Percentiles rank a stretch among this genome's conserved stretches.
Conservation (phyloP, 2,888 invertebrate species). For the Protodeltote pygarga region DNA sequence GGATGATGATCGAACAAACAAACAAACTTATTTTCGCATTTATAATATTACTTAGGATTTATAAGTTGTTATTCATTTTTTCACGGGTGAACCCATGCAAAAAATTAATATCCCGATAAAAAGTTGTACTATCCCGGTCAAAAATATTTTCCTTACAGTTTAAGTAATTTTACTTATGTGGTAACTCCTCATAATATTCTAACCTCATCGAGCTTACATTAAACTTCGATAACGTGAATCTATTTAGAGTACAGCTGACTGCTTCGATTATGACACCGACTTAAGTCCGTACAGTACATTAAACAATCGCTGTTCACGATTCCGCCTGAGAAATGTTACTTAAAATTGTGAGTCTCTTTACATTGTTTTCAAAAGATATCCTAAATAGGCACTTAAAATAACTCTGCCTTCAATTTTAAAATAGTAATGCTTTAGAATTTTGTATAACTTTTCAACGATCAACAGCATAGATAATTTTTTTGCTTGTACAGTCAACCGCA, state of each 20-base stretch:
- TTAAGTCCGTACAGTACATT: conserved; percentile 75
- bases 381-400: conserved; percentile 37
- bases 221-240: conserved; percentile 60
- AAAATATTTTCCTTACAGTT: too few relatives aligned
- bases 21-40: too few relatives aligned
- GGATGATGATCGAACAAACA: too few relatives aligned
- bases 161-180: neutral
- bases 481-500: too few relatives aligned
- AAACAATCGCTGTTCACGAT: conserved; percentile 63
- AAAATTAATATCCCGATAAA: too few relatives aligned
- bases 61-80: too few relatives aligned
- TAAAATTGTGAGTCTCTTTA: conserved; percentile 46
- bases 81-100: too few relatives aligned
- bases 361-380: conserved; percentile 44
- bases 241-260: conserved; percentile 68
- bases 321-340: conserved; percentile 49
- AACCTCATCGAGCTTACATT: conserved; percentile 49
- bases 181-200: conserved; percentile 19
- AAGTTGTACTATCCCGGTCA: too few relatives aligned
- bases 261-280: conserved; percentile 72
- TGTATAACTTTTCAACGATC: conserved; percentile 26
- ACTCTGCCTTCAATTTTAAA: too few relatives aligned
- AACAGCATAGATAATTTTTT: too few relatives aligned
- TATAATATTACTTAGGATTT: too few relatives aligned
- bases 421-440: conserved; percentile 6